Evolutionary conservation across 1,140 invertebrate species (phyloP), one percentile per base, ranked within the genome.

Genomic region (Philotrypesis tridentata): DNA sequence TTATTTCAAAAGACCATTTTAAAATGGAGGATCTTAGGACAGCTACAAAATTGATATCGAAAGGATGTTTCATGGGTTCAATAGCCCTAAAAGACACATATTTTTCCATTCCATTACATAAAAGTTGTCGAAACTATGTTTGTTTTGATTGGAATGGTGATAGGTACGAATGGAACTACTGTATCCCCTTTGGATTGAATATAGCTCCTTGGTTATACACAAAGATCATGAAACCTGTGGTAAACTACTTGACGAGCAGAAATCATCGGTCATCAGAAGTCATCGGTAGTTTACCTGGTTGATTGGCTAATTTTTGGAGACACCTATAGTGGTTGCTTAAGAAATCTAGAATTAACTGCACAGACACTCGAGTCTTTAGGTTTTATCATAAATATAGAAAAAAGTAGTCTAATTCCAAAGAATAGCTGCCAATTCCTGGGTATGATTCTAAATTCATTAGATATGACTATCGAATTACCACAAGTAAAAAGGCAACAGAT

Each of bases 11-110:
- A n/a, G n/a, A n/a, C n/a, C n/a, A n/a, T n/a, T n/a, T n/a, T n/a
- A 82, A 82, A 31, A 31, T 82, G 60, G 72, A 82, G 25, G 71
- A 82, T 55, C 12, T 61, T 6, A 37, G 70, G 23, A 77, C 74
- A 12, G 80, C 61, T 3, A 27, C n/a, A 2, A n/a, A 60, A 1
- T 31, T 79, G 12, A 17, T 80, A 2, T 23, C 48, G 0, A 60
- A 3, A 23, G 27, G 31, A 12, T 72, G 31, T 40, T 80, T 63
- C 33, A 37, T 63, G 55, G 33, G 48, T 2, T 71, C 40, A 0
- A 21, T 82, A 17, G 81, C 71, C 40, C 43, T 72, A 29, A 31
- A 70, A 31, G 81, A 82, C 29, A 70, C 70, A 25, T 73, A 72
- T 65, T 73, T 71, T 43, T 33, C 48, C 11, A 48, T 78, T 21